Percentiles rank a stretch among this genome's conserved stretches.
These are phyloP conservation scores for Sebastes flavidus DNA, from an alignment of 2,797 vertebrate species.

Conservation along the genomic window DNA sequence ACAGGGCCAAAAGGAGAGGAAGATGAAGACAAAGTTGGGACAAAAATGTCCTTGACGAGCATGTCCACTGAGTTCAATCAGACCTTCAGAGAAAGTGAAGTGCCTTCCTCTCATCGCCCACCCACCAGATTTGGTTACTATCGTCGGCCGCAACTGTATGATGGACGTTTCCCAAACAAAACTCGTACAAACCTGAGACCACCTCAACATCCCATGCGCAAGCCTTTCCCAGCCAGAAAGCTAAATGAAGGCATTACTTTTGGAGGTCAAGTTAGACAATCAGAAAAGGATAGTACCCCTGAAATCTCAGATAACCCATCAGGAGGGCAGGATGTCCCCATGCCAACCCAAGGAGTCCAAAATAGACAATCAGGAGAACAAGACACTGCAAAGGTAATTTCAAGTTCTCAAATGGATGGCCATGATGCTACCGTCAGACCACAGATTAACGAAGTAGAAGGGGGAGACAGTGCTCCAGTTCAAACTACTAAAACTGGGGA, in stretches of 20 bases:
- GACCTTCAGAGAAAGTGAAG: not conserved
- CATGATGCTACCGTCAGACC: not conserved
- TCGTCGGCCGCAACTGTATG: not conserved
- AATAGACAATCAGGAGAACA: not conserved
- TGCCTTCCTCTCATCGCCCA: constrained; percentile 10
- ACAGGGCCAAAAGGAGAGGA: not conserved
- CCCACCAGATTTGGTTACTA: constrained; percentile 1
- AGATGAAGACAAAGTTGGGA: not conserved
- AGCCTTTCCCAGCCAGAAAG: constrained; percentile 29
- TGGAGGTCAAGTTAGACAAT: constrained; percentile 10
- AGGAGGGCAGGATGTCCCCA: not conserved
- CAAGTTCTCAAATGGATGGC: not conserved
- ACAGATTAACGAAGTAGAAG: constrained; percentile 8
- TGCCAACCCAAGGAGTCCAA: not conserved
- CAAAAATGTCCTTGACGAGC: not conserved
- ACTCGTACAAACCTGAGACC: constrained; percentile 43
- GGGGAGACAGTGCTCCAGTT: not conserved
- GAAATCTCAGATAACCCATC: not conserved
- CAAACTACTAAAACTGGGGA: not conserved
- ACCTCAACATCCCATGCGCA: constrained; percentile 29
- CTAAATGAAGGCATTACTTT: not conserved
- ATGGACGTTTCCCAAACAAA: constrained; percentile 53
- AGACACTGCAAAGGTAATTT: not conserved
- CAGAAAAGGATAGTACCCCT: not conserved
- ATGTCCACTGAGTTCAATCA: constrained; percentile 2